These are phyloP conservation scores for Brachionus manjavacas DNA, from an alignment of 1,140 invertebrate species.

Conservation along the genomic window DNA sequence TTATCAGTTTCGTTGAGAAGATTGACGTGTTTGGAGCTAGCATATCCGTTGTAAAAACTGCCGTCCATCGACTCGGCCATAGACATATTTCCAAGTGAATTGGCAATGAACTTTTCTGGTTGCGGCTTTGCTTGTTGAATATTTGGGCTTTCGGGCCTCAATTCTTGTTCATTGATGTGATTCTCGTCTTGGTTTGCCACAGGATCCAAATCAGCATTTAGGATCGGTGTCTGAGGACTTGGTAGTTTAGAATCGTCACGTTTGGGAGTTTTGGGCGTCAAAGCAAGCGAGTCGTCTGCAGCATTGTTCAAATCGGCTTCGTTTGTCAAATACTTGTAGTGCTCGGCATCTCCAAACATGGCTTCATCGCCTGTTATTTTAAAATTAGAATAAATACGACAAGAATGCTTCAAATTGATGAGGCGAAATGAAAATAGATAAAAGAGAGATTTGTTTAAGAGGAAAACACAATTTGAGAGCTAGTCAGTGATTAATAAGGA, in stretches of 20 bases:
- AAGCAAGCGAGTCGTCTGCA: slow-evolving; percentile 28
- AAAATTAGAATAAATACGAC: background rate
- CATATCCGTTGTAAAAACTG: slow-evolving; percentile 26
- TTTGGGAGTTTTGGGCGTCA: slow-evolving; percentile 38
- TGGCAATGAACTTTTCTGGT: background rate
- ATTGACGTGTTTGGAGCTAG: slow-evolving; percentile 8
- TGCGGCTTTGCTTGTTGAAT: background rate
- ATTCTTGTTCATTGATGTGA: background rate
- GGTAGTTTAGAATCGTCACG: slow-evolving; percentile 24
- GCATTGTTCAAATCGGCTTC: slow-evolving; percentile 40
- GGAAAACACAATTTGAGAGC: background rate
- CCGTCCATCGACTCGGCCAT: slow-evolving; percentile 34
- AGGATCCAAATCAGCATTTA: background rate
- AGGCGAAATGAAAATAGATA: background rate
- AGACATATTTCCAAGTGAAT: background rate
- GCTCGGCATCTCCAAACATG: slow-evolving; percentile 39
- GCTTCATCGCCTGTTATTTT: slow-evolving; percentile 33
- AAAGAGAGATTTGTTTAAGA: background rate
- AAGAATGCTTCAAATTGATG: background rate
- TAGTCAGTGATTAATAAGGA: background rate
- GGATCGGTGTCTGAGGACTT: background rate
- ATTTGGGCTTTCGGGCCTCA: background rate
- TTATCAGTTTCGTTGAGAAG: slow-evolving; percentile 25
- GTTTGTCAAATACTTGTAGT: slow-evolving; percentile 41
- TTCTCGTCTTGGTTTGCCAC: background rate